phyloP scores from a whole-genome alignment of 2,888 invertebrate species.

The Eupithecia exiguata region DNA sequence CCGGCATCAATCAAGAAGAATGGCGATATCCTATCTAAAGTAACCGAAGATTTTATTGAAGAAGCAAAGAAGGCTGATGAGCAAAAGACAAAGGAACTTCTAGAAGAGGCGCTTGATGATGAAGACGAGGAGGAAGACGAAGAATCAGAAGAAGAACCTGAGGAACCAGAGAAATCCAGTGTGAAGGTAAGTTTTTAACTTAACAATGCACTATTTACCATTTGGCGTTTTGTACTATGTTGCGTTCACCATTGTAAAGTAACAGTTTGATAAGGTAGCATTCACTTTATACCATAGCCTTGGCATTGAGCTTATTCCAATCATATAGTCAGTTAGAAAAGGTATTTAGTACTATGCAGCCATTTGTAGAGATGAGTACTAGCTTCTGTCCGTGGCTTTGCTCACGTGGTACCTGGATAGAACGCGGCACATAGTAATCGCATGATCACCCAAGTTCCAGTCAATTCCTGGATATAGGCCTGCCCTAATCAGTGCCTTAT shows the following conservation, averaged over 20 bases:
- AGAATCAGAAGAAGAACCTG: slow-evolving; percentile 63
- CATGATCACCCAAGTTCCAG: too few relatives aligned
- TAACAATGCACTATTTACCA: not conserved
- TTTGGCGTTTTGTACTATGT: not conserved
- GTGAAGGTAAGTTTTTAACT: slow-evolving; percentile 69
- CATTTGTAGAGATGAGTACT: too few relatives aligned
- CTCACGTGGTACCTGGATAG: too few relatives aligned
- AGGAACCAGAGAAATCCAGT: slow-evolving; percentile 63
- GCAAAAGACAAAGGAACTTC: slow-evolving; percentile 65
- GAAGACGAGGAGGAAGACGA: slow-evolving; percentile 54
- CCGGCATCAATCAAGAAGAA: slow-evolving; percentile 51
- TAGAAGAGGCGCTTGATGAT: slow-evolving; percentile 71
- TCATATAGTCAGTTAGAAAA: not conserved
- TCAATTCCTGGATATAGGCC: too few relatives aligned
- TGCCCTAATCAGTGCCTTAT: too few relatives aligned
- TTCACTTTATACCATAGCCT: not conserved
- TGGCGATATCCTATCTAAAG: slow-evolving; percentile 56
- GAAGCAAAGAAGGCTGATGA: slow-evolving; percentile 54
- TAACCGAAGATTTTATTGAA: slow-evolving; percentile 64
- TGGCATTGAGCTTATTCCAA: not conserved
- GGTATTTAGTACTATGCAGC: too few relatives aligned
- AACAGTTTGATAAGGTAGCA: not conserved
- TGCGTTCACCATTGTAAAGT: not conserved
- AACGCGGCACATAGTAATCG: too few relatives aligned
- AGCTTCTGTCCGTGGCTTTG: too few relatives aligned